Conservation (phyloP, 2,888 invertebrate species). For the Conomelus anceps region DNA sequence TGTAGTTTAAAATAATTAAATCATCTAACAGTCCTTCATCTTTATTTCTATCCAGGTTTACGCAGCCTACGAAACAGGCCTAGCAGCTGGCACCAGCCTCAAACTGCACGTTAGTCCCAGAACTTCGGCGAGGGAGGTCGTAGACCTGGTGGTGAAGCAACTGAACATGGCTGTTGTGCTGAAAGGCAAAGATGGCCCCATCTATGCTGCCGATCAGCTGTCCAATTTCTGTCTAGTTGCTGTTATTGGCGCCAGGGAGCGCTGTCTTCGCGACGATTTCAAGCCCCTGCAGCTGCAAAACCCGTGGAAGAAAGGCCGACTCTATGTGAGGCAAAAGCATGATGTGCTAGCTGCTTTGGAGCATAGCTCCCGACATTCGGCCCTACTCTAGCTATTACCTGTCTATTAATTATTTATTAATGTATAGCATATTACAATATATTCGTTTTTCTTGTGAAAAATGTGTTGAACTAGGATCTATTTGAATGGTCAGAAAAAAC, state of each 20-base stretch:
- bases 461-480: not conserved
- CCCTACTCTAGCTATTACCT: not conserved
- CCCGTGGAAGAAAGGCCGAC: conserved; percentile 89
- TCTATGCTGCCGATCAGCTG: conserved; percentile 74
- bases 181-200: conserved; percentile 78
- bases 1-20: too few species aligned
- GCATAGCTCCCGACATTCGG: conserved; percentile 69
- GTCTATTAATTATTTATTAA: not conserved
- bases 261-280: conserved; percentile 90
- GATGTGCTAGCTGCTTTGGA: conserved; percentile 82
- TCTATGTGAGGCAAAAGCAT: conserved; percentile 88
- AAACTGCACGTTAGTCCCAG: conserved; percentile 87
- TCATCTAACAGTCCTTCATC: too few species aligned
- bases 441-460: not conserved
- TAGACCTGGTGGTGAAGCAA: conserved; percentile 91
- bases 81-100: conserved; percentile 87
- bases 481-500: not conserved
- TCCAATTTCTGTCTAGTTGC: conserved; percentile 90
- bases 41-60: conserved; percentile 58
- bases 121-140: conserved; percentile 91
- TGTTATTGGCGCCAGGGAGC: conserved; percentile 89
- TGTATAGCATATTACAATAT: not conserved
- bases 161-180: conserved; percentile 86
- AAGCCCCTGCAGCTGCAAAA: conserved; percentile 87
- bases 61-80: conserved; percentile 92